These are phyloP conservation scores for Eremobia ochroleuca DNA, from an alignment of 2,888 invertebrate species.

Conservation along the genomic window DNA sequence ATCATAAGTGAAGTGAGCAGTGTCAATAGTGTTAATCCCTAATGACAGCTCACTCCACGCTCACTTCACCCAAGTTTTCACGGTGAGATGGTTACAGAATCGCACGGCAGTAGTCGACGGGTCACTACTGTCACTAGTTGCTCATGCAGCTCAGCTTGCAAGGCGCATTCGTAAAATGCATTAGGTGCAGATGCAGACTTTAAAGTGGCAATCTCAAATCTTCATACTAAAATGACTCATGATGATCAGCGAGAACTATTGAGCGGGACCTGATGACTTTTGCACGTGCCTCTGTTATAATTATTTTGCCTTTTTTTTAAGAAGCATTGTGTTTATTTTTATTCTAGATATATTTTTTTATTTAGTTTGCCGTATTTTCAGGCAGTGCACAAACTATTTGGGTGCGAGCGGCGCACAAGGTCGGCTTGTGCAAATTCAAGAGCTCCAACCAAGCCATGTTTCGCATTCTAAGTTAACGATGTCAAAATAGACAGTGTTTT, in stretches of 20 bases:
- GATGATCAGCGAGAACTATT: neutral
- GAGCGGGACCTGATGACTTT: conserved; percentile 13
- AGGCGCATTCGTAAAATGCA: conserved; percentile 34
- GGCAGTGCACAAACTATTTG: conserved; percentile 14
- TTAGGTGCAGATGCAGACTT: conserved; percentile 20
- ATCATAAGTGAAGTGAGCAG: no score
- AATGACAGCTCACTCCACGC: no score
- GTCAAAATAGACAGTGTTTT: conserved; percentile 25
- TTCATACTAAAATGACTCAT: conserved; percentile 22
- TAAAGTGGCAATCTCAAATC: neutral
- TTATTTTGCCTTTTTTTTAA: neutral
- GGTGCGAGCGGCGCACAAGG: conserved; percentile 28
- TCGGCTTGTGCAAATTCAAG: conserved; percentile 48
- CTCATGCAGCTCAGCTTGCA: conserved; percentile 4
- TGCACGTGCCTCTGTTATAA: conserved; percentile 7
- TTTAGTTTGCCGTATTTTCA: conserved; percentile 9
- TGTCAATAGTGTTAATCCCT: no score
- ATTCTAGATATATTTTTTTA: neutral
- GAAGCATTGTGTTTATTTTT: neutral
- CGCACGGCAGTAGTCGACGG: neutral
- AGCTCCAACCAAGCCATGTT: conserved; percentile 20
- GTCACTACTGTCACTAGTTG: no score
- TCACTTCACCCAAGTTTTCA: no score
- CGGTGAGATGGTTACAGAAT: no score
- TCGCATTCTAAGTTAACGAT: conserved; percentile 46